Evolutionary conservation across 2,888 invertebrate species (phyloP).

Genomic region (Gryllus longicercus): DNA sequence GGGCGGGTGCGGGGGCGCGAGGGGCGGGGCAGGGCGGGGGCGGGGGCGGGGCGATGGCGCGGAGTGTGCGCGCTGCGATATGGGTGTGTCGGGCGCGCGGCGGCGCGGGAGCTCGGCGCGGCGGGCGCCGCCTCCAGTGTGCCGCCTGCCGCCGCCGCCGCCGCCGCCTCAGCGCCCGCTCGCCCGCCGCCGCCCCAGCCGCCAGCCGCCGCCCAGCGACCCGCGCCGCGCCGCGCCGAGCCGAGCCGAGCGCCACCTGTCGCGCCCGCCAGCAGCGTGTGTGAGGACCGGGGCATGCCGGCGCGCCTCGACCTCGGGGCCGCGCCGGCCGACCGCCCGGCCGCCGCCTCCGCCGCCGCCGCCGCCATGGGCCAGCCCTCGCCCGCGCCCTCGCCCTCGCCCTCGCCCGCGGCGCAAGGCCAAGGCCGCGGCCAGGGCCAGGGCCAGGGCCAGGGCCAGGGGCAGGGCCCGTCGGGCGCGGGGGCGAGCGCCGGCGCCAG

Average conservation of each 20-base stretch:
- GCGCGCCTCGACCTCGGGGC: conserved; percentile 4
- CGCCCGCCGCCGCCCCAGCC: background rate
- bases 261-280: conserved; percentile 1
- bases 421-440: background rate
- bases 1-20: background rate
- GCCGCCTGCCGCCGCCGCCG: background rate
- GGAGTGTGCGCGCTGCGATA: background rate
- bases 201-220: background rate
- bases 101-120: background rate
- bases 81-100: background rate
- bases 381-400: background rate
- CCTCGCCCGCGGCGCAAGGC: background rate
- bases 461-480: background rate
- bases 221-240: background rate
- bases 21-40: background rate
- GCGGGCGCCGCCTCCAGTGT: background rate
- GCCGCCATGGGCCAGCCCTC: background rate
- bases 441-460: background rate
- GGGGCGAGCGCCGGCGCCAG: background rate
- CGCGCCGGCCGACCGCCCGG: background rate
- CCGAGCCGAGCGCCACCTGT: background rate
- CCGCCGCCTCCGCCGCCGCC: background rate
- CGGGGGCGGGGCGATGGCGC: background rate
- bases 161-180: background rate
- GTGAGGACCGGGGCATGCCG: background rate